Conservation (phyloP, 2,888 invertebrate species). For the Pantelozetes paolii region DNA sequence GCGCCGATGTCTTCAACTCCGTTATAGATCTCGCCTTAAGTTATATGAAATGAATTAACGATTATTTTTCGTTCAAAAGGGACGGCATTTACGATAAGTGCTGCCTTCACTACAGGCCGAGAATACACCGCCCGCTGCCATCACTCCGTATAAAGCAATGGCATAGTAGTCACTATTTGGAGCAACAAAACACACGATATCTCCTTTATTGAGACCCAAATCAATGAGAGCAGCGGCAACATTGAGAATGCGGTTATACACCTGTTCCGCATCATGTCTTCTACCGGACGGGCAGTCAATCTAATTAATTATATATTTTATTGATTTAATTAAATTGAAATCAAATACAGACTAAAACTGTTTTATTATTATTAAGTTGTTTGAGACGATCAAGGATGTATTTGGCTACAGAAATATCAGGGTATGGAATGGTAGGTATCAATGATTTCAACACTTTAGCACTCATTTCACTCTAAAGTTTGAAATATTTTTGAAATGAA, state of each 20-base stretch:
- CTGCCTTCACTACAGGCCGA: conserved; percentile 17
- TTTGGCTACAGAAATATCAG: not conserved
- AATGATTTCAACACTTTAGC: not conserved
- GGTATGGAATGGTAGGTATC: conserved; percentile 15
- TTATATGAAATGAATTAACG: not conserved
- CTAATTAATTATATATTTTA: not conserved
- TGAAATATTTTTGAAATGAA: too few relatives aligned
- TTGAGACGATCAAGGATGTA: not conserved
- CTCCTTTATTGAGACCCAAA: conserved; percentile 55
- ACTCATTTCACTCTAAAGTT: not conserved
- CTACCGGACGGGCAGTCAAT: not conserved
- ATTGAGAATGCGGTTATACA: not conserved
- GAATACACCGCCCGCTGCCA: conserved; percentile 30
- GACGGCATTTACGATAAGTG: conserved; percentile 15
- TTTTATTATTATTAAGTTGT: not conserved
- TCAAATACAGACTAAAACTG: conserved; percentile 9
- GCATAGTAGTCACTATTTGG: conserved; percentile 34
- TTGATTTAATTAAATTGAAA: not conserved
- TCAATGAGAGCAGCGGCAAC: conserved; percentile 4
- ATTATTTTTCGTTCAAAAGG: not conserved
- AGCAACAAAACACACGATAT: conserved; percentile 1
- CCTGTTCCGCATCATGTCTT: not conserved
- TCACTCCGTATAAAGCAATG: conserved; percentile 16
- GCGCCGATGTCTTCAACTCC: conserved; percentile 1
- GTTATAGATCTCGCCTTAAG: conserved; percentile 15